Evolutionary conservation across 2,113 vertebrate species (phyloP).

Genomic region (Myocastor coypus): DNA sequence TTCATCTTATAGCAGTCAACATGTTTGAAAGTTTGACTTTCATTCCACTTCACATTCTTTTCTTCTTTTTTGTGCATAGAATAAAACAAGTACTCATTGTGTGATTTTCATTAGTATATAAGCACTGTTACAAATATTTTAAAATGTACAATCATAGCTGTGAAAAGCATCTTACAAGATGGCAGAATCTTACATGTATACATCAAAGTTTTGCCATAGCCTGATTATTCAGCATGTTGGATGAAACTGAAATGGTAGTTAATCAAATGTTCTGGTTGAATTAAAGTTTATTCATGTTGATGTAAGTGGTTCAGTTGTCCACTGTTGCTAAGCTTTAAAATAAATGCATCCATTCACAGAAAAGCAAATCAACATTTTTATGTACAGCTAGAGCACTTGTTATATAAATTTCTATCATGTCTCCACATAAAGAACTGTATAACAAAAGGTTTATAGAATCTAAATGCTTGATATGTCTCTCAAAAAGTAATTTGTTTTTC

Average conservation of each 20-base stretch:
- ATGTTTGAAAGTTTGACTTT: slow-evolving; percentile 7
- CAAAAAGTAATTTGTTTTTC: background rate
- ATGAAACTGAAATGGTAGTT: slow-evolving; percentile 54
- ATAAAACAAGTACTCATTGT: background rate
- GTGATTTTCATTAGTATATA: background rate
- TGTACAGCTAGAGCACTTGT: background rate
- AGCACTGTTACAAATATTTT: slow-evolving; percentile 17
- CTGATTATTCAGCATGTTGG: slow-evolving; percentile 52
- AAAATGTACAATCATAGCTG: slow-evolving; percentile 54
- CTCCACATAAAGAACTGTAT: background rate
- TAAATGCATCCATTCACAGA: background rate
- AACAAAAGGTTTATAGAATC: background rate
- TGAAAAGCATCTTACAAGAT: background rate
- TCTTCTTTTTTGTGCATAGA: slow-evolving; percentile 11
- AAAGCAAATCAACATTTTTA: background rate
- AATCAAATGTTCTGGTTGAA: slow-evolving; percentile 61
- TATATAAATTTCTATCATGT: background rate
- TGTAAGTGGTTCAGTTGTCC: background rate
- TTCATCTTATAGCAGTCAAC: background rate
- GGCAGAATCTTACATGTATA: background rate
- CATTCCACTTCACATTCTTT: background rate
- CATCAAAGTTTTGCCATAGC: slow-evolving; percentile 43
- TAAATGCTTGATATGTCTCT: background rate
- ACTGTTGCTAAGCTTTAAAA: slow-evolving; percentile 13
- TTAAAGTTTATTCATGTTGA: slow-evolving; percentile 40